A percentile compares a stretch with the other conserved stretches of the same genome.
phyloP scores from a whole-genome alignment of 1,140 invertebrate species.

The Mactra quadrangularis region DNA sequence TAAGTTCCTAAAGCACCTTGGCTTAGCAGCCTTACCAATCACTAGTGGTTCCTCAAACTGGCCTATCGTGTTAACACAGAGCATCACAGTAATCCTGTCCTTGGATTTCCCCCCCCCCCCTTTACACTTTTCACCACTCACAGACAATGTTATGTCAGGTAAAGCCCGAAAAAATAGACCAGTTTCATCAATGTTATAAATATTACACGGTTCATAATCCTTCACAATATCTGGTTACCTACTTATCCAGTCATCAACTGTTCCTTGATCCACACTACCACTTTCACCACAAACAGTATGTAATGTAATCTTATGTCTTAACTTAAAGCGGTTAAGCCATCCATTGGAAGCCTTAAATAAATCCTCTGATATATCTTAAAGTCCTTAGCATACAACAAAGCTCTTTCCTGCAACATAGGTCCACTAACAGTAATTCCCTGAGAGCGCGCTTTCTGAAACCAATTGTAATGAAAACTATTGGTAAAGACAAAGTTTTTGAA shows the following conservation, averaged over 20 bases:
- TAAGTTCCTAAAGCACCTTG: constrained; percentile 8
- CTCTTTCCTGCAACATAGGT: constrained; percentile 4
- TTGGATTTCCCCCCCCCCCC: not conserved
- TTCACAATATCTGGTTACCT: not conserved
- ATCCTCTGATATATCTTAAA: not conserved
- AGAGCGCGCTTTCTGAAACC: not conserved
- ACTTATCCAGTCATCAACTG: not conserved
- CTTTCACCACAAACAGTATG: constrained; percentile 28
- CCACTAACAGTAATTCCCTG: not conserved
- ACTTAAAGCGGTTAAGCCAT: not conserved
- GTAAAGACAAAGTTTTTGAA: no score
- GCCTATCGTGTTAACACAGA: constrained; percentile 43
- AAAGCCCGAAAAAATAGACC: not conserved
- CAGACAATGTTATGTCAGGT: not conserved
- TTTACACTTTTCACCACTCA: constrained; percentile 23
- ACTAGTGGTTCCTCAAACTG: constrained; percentile 10
- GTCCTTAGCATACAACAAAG: not conserved
- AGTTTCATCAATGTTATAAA: constrained; percentile 10
- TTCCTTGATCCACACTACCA: not conserved
- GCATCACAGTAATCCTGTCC: constrained; percentile 8
- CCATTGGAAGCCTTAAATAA: not conserved
- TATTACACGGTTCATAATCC: not conserved
- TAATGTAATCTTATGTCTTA: no score
- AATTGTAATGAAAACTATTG: no score
- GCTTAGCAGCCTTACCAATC: not conserved